Evolutionary conservation across 1,140 invertebrate species (phyloP), one percentile per base, ranked within the genome.

Genomic region (Helicoverpa zea): DNA sequence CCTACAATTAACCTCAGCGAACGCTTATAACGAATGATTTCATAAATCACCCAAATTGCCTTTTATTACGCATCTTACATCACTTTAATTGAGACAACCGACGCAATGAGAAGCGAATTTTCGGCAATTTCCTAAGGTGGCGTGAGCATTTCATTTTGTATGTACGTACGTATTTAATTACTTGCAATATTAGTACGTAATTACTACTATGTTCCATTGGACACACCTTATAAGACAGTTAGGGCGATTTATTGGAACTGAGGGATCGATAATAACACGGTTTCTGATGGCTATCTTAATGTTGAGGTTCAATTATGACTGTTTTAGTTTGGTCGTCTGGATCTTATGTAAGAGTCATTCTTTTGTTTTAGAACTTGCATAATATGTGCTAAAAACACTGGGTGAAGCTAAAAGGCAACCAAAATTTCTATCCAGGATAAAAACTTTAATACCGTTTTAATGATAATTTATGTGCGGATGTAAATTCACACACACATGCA

Each of bases 21-120:
- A 82, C 16, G 59, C 70, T 79, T 82, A 58, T 79, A 82, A 82
- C 63, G 68, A 82, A 82, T 82, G 76, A 74, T 74, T 79, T 58
- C 75, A 82, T 82, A 82, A 82, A 82, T 82, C 81, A 82, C 43
- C 29, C 16, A 79, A 82, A 82, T 82, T 82, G 70, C 54, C 81
- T 35, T 82, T 79, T 79, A 82, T 79, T 82, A 68, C 70, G 75
- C 68, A 82, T 79, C 81, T 82, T 82, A 82, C 76, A 82, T 82
- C 81, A 82, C 66, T 75, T 82, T 68, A 82, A 82, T 82, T 82
- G 81, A 74, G 81, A 90, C 84, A 83, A 77, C 83, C 82, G 87
- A 85, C 83, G 47, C 80, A 88, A 78, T 87, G 82, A 81, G 54
- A 81, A 74, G 47, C 80, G 83, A 81, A 82, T 81, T 88, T 89